Evolutionary conservation across 1,140 invertebrate genomes (phyloP), one percentile per base, ranked within the genome.

Genomic region (Ceratitis capitata): DNA sequence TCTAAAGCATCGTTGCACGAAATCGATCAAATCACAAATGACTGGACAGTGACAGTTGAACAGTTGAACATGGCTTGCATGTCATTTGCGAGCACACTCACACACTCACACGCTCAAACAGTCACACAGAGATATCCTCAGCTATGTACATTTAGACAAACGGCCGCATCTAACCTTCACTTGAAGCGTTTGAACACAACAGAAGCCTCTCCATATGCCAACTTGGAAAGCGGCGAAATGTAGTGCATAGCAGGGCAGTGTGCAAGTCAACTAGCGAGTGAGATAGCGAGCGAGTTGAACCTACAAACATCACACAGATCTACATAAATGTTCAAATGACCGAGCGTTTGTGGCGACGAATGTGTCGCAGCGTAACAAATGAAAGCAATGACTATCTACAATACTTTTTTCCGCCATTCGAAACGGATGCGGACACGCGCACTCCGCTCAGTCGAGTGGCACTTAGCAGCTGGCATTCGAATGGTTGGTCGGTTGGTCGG

Each of bases 21-120:
- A 83, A 83, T 83, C 82, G 82, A 83, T 83, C 82, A 83, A 83
- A 83, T 83, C 82, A 78, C 69, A 78, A 78, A 78, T 83, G 47
- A 83, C 82, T 83, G 82, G 53, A 83, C 82, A 53, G 82, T 83
- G 82, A 83, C 82, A 83, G 82, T 58, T 83, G 45, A 83, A 83
- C 82, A 83, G 49, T 53, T 83, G 47, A 83, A 51, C 69, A 78
- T 78, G 69, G 39, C 69, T 83, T 83, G 82, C 53, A 51, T 83
- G 82, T 83, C 53, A 58, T 51, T 83, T 83, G 47, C 26, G 47
- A 12, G 32, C 82, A 14, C 82, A 83, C 49, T 35, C 49, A 83
- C 49, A 53, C 12, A 35, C 14, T 39, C 6, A 23, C 14, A 23
- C n/a, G n/a, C n/a, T n/a, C n/a, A n/a, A n/a, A n/a, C n/a, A n/a